Evolutionary conservation across 92 coral and sea anemone genomes (phyloP), one percentile per base, ranked within the genome.

Genomic region (Parazoanthus atlanticus): DNA sequence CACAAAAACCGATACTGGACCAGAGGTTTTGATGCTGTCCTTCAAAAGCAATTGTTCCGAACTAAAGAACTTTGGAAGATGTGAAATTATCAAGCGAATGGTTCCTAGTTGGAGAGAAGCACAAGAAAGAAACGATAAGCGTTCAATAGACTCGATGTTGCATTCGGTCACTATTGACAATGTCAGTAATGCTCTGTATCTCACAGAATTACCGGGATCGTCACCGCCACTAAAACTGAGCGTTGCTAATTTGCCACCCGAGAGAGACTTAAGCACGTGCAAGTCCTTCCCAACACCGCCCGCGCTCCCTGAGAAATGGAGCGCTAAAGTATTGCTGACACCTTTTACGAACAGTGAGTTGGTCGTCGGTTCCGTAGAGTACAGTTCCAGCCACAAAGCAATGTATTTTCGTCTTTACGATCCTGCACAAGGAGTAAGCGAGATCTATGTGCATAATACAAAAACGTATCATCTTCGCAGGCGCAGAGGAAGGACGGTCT

Each of bases 101-200:
- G 74, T 67, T 67, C 74, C 74, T 6, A 67, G 74, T 29, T 67
- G 74, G 74, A 67, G 74, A 67, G 74, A n/a, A n/a, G 5, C 15
- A 13, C 32, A 17, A 67, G 19, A 9, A 67, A 19, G 12, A n/a
- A 67, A 67, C 30, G 32, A n/a, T 13, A 19, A 52, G 21, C 58
- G 58, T 67, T 67, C 74, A n/a, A 3, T 67, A 0, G 13, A 67
- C 15, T 29, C 74, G 31, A 67, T 65, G 71, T 6, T 65, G 2
- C 73, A 67, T 28, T 67, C 73, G 11, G 73, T 67, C 73, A n/a
- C 73, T 67, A n/a, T 28, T 67, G 73, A 67, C 28, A 26, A 23
- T 8, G 73, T 67, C 13, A 28, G 29, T 28, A 28, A 67, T 8
- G 15, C 73, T 25, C 73, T 67, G 9, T 67, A 67, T 7, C 31